Evolutionary conservation across 2,113 vertebrate genomes (phyloP), one percentile per base, ranked within the genome.

Genomic region (Hippoglossus stenolepis): DNA sequence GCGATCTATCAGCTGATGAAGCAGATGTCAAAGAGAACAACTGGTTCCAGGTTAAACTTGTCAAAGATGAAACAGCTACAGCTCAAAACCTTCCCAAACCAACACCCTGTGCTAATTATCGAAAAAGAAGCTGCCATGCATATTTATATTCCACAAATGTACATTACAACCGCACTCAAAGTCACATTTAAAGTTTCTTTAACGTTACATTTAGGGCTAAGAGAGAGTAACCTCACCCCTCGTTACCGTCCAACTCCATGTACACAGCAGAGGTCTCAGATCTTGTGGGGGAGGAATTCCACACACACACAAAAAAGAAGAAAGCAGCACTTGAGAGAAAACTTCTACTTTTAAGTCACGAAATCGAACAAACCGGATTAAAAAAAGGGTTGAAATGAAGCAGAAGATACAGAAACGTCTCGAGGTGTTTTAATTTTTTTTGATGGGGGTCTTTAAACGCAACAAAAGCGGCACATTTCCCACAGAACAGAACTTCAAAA

Each of bases 401-500:
- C 20, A 23, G 26, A 4, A 1, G 24, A 12, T 9, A 49, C 0
- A 43, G 12, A 20, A 38, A 51, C 12, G n/a, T 13, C 5, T 26
- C 17, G 15, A 35, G 0, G 51, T 26, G 18, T 18, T 51, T 18
- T 23, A 15, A 6, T 14, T 6, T 8, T 9, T 65, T 61, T 66
- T 84, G 23, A 0, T 7, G 0, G 21, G 17, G 53, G 43, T 43
- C 18, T 75, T 76, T n/a, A 78, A 79, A 64, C 56, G 67, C 2
- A 2, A 57, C 51, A 79, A 85, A 87, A 83, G 40, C 70, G 72
- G 14, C 1, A 31, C 13, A 17, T 75, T 72, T 63, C 4, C 65
- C 75, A 49, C 72, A 23, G 79, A 86, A 80, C 85, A 65, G 65
- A 84, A 96, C 96, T 96, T 97, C 96, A 96, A 97, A 97, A 90